phyloP scores from a whole-genome alignment of 2,797 vertebrate genomes.

The Nyctibius grandis region DNA sequence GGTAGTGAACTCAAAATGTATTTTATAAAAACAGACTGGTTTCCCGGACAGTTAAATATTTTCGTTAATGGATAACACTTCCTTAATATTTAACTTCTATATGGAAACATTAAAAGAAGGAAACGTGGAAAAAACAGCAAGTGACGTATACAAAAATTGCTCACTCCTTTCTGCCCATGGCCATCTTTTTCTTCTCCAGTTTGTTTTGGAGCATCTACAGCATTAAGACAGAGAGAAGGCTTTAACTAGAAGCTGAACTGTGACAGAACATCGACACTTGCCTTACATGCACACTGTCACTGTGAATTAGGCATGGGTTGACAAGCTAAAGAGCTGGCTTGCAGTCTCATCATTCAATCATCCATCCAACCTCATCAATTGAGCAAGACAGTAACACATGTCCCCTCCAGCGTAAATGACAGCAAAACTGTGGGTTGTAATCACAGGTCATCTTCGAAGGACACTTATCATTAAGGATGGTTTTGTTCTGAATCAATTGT shows the following conservation, averaged over 20 bases:
- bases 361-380: constrained; percentile 57
- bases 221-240: neutral
- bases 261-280: constrained; percentile 53
- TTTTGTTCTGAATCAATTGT: constrained; percentile 27
- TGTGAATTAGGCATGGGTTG: constrained; percentile 35
- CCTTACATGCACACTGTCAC: constrained; percentile 57
- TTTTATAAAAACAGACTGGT: neutral
- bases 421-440: constrained; percentile 65
- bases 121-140: neutral
- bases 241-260: constrained; percentile 44
- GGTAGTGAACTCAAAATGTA: neutral
- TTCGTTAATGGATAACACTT: neutral
- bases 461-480: constrained; percentile 56
- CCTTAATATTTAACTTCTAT: neutral
- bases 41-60: neutral
- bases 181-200: neutral
- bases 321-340: constrained; percentile 56
- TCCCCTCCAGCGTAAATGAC: constrained; percentile 68
- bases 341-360: constrained; percentile 61
- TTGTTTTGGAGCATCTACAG: neutral
- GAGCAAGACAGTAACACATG: constrained; percentile 64
- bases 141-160: neutral
- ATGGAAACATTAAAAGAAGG: neutral
- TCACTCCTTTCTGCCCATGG: neutral
- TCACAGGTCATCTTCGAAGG: constrained; percentile 65